These are phyloP conservation scores for Cyclophora punctaria DNA, from an alignment of 2,888 invertebrate genomes.

Conservation along the genomic window DNA sequence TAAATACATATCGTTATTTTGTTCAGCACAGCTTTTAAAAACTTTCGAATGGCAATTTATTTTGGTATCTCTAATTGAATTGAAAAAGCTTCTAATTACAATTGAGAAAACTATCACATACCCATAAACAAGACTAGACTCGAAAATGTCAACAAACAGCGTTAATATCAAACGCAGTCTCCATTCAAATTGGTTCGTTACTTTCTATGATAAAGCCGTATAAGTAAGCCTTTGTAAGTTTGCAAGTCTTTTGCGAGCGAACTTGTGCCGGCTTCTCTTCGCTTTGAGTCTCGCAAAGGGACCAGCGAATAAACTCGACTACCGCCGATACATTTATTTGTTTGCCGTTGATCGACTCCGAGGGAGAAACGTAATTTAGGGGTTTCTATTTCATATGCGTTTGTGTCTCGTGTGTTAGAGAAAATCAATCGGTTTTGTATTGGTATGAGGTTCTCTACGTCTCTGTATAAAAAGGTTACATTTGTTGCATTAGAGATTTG, in stretches of 20 bases:
- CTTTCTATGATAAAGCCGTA: constrained; percentile 15
- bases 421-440: constrained; percentile 1
- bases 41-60: no score
- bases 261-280: constrained; percentile 53
- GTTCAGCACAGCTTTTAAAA: no score
- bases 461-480: background rate
- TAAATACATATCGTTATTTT: no score
- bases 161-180: background rate
- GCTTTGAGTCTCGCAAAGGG: constrained; percentile 59
- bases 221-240: constrained; percentile 44
- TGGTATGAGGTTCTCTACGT: background rate
- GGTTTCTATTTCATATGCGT: constrained; percentile 25
- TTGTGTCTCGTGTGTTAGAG: constrained; percentile 3
- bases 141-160: background rate
- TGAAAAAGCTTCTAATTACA: no score
- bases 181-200: constrained; percentile 28
- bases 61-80: no score
- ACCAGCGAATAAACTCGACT: constrained; percentile 53
- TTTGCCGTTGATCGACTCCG: constrained; percentile 59
- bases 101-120: no score
- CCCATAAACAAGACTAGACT: no score
- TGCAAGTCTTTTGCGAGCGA: constrained; percentile 30
- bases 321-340: constrained; percentile 61
- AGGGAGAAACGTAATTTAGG: constrained; percentile 28
- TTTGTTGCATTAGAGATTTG: background rate